Evolutionary conservation across 2,888 invertebrate genomes (phyloP).

Genomic region (Atherix ibis): DNA sequence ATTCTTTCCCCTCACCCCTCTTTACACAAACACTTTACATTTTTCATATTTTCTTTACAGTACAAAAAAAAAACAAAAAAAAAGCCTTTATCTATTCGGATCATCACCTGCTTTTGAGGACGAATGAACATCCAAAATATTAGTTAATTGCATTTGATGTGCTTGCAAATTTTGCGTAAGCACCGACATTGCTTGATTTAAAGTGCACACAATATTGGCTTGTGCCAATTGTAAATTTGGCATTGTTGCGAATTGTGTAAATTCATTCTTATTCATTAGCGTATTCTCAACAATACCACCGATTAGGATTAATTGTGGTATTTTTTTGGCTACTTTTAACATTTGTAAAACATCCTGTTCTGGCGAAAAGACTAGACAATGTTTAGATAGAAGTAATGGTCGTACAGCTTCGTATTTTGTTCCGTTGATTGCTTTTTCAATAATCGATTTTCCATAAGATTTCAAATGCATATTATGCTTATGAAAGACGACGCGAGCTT

Average conservation of each 20-base stretch:
- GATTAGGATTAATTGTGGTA: slow-evolving; percentile 53
- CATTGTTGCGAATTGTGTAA: slow-evolving; percentile 47
- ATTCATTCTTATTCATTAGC: slow-evolving; percentile 50
- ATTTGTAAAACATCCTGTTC: slow-evolving; percentile 44
- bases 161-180: slow-evolving; percentile 50
- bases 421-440: slow-evolving; percentile 45
- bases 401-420: slow-evolving; percentile 52
- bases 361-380: slow-evolving; percentile 52
- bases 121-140: slow-evolving; percentile 45
- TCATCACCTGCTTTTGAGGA: slow-evolving; percentile 9
- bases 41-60: background rate
- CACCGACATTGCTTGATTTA: slow-evolving; percentile 47
- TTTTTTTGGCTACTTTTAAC: slow-evolving; percentile 49
- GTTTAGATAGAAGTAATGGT: slow-evolving; percentile 45
- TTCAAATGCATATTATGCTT: slow-evolving; percentile 55
- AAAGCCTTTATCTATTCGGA: background rate
- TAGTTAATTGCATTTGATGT: slow-evolving; percentile 50
- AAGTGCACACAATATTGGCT: slow-evolving; percentile 49
- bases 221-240: slow-evolving; percentile 48
- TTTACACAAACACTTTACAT: background rate
- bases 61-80: background rate
- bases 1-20: too few relatives aligned
- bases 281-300: slow-evolving; percentile 62
- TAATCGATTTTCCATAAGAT: slow-evolving; percentile 46
- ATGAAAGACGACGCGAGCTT: slow-evolving; percentile 43